A percentile compares a stretch with the other conserved stretches of the same genome.
Evolutionary conservation across 2,797 vertebrate species (phyloP).

Genomic region (Lerista edwardsae): DNA sequence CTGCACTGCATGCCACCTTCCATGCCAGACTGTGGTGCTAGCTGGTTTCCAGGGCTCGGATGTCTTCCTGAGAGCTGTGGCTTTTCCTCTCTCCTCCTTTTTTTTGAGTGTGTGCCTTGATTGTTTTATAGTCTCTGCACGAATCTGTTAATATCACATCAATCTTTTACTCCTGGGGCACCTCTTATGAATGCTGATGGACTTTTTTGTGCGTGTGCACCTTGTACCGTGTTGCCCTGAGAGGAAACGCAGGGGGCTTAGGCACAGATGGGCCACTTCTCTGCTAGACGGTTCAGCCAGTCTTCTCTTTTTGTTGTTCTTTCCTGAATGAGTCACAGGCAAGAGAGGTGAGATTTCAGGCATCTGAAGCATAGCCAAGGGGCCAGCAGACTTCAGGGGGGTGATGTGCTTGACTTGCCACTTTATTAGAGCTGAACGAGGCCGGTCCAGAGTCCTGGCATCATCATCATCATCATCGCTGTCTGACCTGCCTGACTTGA

Average conservation of each 20-base stretch:
- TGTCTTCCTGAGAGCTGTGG: slow-evolving; percentile 48
- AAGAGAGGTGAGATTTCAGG: slow-evolving; percentile 32
- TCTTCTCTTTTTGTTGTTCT: too few relatives aligned
- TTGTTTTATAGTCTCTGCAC: slow-evolving; percentile 63
- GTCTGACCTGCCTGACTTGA: background rate
- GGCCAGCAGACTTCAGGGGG: slow-evolving; percentile 48
- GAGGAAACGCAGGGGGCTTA: slow-evolving; percentile 51
- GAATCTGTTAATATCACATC: slow-evolving; percentile 66
- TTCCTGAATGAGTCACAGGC: slow-evolving; percentile 63
- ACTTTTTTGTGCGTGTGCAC: slow-evolving; percentile 38
- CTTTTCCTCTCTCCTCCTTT: background rate
- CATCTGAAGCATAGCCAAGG: slow-evolving; percentile 11
- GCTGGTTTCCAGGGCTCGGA: slow-evolving; percentile 39
- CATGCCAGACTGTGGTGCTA: slow-evolving; percentile 3
- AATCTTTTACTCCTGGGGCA: slow-evolving; percentile 61
- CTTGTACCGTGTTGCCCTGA: slow-evolving; percentile 48
- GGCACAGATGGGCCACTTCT: slow-evolving; percentile 54
- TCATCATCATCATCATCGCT: background rate
- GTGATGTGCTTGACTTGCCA: slow-evolving; percentile 54
- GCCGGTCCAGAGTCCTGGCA: slow-evolving; percentile 46
- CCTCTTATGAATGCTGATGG: slow-evolving; percentile 68
- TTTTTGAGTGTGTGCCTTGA: background rate
- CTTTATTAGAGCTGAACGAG: slow-evolving; percentile 42
- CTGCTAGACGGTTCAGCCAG: slow-evolving; percentile 19
- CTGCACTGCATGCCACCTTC: background rate